A percentile compares a stretch with the other conserved stretches of the same genome.
phyloP scores from a whole-genome alignment of 37 sponge, comb jelly and placozoan species.

The Crambe crambe region DNA sequence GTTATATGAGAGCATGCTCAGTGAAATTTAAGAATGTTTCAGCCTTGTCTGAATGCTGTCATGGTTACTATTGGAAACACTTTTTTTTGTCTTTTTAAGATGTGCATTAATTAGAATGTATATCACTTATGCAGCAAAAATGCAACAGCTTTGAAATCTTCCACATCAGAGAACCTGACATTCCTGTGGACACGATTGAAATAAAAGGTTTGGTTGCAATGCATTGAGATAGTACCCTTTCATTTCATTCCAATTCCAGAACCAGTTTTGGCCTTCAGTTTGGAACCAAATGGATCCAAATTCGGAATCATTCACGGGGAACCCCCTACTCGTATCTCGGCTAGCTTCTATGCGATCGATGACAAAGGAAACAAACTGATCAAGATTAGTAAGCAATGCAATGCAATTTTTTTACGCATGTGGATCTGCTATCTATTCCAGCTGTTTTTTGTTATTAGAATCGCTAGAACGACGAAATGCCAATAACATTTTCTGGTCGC shows the following conservation, averaged over 20 bases:
- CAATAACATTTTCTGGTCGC: slow-evolving; percentile 90
- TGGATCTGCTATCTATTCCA: background rate
- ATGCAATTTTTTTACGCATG: background rate
- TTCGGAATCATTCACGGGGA: slow-evolving; percentile 90
- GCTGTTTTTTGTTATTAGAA: background rate
- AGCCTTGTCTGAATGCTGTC: background rate
- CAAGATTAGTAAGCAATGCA: slow-evolving; percentile 52
- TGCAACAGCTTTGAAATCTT: slow-evolving; percentile 91
- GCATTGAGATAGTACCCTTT: background rate
- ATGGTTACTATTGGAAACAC: background rate
- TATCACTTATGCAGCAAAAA: slow-evolving; percentile 50
- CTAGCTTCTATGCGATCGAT: slow-evolving; percentile 74
- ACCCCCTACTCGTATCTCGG: slow-evolving; percentile 61
- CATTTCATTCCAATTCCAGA: slow-evolving; percentile 27
- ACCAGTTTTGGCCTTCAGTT: slow-evolving; percentile 63
- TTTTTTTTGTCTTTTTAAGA: too few relatives aligned
- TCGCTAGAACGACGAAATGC: slow-evolving; percentile 8
- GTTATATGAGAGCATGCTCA: background rate
- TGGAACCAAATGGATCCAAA: slow-evolving; percentile 92
- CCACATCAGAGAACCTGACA: slow-evolving; percentile 79
- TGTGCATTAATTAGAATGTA: too few relatives aligned
- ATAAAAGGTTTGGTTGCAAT: slow-evolving; percentile 74
- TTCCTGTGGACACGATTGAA: slow-evolving; percentile 97
- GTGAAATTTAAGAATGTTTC: background rate
- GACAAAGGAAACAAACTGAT: slow-evolving; percentile 54